Evolutionary conservation across 1,140 invertebrate species (phyloP).

Genomic region (Caenorhabditis brenneri): DNA sequence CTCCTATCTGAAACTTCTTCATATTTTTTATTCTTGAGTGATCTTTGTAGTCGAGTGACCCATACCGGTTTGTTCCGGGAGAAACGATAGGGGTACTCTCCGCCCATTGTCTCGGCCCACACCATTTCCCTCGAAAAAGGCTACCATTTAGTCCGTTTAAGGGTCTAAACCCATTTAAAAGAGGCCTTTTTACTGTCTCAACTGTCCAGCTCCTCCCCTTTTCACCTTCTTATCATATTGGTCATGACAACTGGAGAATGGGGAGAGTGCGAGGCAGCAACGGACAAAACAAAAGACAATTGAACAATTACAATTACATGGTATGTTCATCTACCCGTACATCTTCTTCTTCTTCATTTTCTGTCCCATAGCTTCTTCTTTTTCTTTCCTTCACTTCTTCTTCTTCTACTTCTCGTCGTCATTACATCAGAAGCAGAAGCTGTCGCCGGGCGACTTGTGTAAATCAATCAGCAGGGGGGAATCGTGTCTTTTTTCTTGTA

Average conservation of each 20-base stretch:
- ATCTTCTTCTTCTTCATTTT: background rate
- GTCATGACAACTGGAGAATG: constrained; percentile 26
- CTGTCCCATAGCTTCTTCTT: background rate
- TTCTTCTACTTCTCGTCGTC: background rate
- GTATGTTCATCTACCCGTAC: constrained; percentile 42
- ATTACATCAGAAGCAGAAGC: constrained; percentile 42
- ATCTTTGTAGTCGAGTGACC: constrained; percentile 32
- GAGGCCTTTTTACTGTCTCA: background rate
- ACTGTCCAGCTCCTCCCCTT: constrained; percentile 21
- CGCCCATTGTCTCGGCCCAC: background rate
- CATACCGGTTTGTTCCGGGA: constrained; percentile 30
- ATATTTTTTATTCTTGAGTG: constrained; percentile 5
- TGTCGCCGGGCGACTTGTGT: constrained; percentile 32
- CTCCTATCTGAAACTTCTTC: background rate
- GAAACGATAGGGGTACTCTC: background rate
- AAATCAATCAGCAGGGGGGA: constrained; percentile 38
- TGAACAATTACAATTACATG: constrained; percentile 43
- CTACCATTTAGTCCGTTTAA: background rate
- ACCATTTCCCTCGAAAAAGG: background rate
- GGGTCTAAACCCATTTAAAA: background rate
- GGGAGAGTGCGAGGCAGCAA: background rate
- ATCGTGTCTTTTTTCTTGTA: constrained; percentile 39
- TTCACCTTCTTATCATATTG: constrained; percentile 39
- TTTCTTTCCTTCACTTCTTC: too few relatives aligned
- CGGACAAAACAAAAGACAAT: constrained; percentile 39